These are phyloP conservation scores for Xylophagus ater DNA, from an alignment of 2,888 invertebrate species.

Conservation along the genomic window DNA sequence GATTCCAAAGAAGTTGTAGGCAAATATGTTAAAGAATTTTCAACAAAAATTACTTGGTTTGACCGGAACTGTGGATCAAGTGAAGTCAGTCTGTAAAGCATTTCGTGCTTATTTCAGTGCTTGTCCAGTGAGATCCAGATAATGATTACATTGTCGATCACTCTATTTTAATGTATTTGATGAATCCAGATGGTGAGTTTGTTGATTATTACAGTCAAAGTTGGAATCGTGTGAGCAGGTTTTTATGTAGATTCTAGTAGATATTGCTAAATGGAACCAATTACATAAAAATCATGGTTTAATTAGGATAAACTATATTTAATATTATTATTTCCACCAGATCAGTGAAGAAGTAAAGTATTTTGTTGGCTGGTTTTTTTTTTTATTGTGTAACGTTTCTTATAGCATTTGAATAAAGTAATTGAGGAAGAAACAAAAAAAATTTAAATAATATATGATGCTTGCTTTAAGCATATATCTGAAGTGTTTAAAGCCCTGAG, in stretches of 20 bases:
- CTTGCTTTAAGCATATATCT: too few species aligned
- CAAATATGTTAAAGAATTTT: slow-evolving; percentile 88
- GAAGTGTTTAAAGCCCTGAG: too few species aligned
- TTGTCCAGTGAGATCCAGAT: slow-evolving; percentile 86
- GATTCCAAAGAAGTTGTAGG: slow-evolving; percentile 77
- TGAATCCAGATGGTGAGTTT: slow-evolving; percentile 92
- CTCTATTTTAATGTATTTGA: slow-evolving; percentile 92
- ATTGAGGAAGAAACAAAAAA: too few species aligned
- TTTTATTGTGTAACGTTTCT: too few species aligned
- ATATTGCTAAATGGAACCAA: slow-evolving; percentile 62
- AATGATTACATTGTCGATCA: slow-evolving; percentile 98
- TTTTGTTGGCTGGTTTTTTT: too few species aligned
- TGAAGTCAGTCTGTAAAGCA: slow-evolving; percentile 73
- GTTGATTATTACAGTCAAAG: slow-evolving; percentile 96
- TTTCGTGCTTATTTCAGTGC: slow-evolving; percentile 95
- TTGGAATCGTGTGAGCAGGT: slow-evolving; percentile 68
- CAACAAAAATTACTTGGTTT: slow-evolving; percentile 81
- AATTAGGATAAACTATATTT: too few species aligned
- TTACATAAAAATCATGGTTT: slow-evolving; percentile 56
- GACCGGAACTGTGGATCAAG: slow-evolving; percentile 79
- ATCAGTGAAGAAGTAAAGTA: too few species aligned
- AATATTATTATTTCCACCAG: too few species aligned
- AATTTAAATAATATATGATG: too few species aligned
- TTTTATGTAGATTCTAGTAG: slow-evolving; percentile 58
- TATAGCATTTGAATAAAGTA: too few species aligned